Conservation (phyloP, 2,797 vertebrate species). For the Cossypha dichroa region DNA sequence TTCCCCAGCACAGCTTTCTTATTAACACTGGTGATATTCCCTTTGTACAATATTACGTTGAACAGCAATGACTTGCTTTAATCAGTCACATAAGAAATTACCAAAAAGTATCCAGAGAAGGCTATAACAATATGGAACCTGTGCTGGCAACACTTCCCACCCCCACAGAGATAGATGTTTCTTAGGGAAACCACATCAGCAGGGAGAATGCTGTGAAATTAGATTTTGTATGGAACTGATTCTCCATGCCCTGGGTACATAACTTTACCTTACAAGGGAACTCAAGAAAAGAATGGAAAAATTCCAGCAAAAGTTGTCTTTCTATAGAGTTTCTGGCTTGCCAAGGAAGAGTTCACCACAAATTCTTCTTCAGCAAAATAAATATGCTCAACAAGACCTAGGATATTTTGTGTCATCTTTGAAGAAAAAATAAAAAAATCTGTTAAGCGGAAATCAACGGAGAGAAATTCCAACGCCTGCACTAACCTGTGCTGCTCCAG, state of each 20-base stretch:
- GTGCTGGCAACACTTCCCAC: not conserved
- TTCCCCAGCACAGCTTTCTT: not conserved
- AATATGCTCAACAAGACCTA: not conserved
- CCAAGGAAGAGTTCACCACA: not conserved
- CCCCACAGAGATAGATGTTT: not conserved
- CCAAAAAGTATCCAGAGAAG: not conserved
- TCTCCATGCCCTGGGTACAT: not conserved
- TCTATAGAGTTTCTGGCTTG: not conserved
- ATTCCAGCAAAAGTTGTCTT: not conserved
- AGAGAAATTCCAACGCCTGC: not conserved
- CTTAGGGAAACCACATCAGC: not conserved
- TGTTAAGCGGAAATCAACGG: not conserved
- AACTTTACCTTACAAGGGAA: not conserved
- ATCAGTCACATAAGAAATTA: not conserved
- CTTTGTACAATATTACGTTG: not conserved
- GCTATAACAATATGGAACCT: not conserved
- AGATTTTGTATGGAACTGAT: not conserved
- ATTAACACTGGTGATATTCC: rapidly evolving
- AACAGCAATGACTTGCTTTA: not conserved
- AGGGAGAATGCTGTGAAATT: not conserved
- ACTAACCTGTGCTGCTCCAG: not conserved
- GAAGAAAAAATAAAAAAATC: not conserved
- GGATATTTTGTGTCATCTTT: not conserved
- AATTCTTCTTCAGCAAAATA: not conserved
- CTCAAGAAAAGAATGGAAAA: not conserved